Evolutionary conservation across 2,797 vertebrate species (phyloP).

Genomic region (Eulemur rubriventer): DNA sequence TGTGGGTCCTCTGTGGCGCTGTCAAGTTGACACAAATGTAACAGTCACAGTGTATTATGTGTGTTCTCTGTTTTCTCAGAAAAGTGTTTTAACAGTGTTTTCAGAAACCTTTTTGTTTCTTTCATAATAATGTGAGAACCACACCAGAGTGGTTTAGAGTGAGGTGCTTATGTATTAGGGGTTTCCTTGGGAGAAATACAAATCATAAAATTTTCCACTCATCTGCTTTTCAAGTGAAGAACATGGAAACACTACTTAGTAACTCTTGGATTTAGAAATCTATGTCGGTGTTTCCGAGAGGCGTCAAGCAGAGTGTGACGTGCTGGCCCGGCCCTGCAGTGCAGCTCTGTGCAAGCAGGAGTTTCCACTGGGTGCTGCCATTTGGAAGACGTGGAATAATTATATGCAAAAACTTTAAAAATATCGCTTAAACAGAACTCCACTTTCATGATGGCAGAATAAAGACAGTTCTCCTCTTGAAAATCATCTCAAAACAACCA

Average conservation of each 20-base stretch:
- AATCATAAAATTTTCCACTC: background rate
- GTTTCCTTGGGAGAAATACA: background rate
- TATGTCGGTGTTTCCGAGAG: background rate
- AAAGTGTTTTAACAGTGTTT: background rate
- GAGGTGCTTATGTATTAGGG: background rate
- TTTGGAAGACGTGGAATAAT: background rate
- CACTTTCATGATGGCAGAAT: background rate
- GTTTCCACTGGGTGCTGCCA: background rate
- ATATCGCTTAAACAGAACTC: background rate
- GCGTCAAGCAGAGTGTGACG: background rate
- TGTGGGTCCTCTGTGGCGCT: background rate
- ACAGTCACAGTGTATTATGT: background rate
- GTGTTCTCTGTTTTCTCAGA: background rate
- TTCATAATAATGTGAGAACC: background rate
- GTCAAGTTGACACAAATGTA: background rate
- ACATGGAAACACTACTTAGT: background rate
- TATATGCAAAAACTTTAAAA: background rate
- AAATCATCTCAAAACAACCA: background rate
- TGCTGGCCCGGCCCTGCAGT: too few species aligned
- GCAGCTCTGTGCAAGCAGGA: too few species aligned
- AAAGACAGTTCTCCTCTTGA: background rate
- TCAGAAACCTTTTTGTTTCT: background rate
- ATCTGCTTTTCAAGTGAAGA: background rate
- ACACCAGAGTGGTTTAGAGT: background rate
- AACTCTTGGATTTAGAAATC: background rate